phyloP scores from a whole-genome alignment of 2,797 vertebrate genomes.

The Trichosurus vulpecula region DNA sequence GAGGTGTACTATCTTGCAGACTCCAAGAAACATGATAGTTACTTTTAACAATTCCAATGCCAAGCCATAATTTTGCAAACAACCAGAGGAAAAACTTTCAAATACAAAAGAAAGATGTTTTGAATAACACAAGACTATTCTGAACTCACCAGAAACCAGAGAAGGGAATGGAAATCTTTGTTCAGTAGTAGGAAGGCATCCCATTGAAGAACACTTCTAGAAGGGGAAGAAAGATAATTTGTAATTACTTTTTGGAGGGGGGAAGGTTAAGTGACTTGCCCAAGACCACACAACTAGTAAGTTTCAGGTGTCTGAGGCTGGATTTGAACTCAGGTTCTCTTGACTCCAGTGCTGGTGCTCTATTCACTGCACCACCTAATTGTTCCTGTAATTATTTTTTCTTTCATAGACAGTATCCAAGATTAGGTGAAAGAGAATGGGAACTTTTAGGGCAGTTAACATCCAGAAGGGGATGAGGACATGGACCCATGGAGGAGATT shows the following conservation, averaged over 20 bases:
- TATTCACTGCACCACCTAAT: no score
- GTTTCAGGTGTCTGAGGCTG: no score
- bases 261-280: no score
- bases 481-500: no score
- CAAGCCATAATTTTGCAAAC: not conserved
- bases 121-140: not conserved
- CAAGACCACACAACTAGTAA: no score
- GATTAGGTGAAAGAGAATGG: not conserved
- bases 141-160: not conserved
- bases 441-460: not conserved
- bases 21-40: not conserved
- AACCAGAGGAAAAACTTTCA: not conserved
- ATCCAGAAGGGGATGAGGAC: not conserved
- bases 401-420: not conserved
- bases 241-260: not conserved
- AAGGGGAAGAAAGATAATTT: not conserved
- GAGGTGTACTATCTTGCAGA: not conserved
- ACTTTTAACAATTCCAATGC: not conserved
- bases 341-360: no score
- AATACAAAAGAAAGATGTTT: not conserved
- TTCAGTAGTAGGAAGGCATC: not conserved
- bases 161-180: not conserved
- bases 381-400: not conserved
- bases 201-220: not conserved
- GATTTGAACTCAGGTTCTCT: no score